These are phyloP conservation scores for Parauchenoglanis ngamensis DNA, from an alignment of 2,797 vertebrate genomes.

Conservation along the genomic window DNA sequence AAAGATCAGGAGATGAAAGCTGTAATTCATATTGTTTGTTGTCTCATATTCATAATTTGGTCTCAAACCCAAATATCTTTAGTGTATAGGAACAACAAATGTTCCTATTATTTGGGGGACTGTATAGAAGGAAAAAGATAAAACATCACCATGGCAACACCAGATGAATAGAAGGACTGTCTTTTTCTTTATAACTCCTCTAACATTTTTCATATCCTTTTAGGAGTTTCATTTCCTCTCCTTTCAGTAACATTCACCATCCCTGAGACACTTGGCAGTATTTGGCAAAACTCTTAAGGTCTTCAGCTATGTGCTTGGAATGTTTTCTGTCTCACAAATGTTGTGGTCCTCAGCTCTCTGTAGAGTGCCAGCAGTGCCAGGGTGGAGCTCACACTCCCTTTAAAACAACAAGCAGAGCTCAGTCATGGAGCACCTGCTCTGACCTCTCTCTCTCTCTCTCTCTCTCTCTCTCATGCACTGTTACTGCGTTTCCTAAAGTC, in stretches of 20 bases:
- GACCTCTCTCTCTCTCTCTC: not conserved
- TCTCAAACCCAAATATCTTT: not conserved
- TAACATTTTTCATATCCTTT: slow-evolving; percentile 22
- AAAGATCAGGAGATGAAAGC: no score
- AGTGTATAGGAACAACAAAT: not conserved
- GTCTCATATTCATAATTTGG: not conserved
- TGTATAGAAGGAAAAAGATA: not conserved
- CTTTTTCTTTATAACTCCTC: not conserved
- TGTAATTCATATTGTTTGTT: no score
- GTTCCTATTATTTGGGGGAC: not conserved
- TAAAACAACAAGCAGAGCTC: slow-evolving; percentile 28
- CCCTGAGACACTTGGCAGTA: not conserved
- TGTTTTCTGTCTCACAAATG: not conserved
- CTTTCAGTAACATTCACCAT: not conserved
- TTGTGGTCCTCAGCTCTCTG: not conserved
- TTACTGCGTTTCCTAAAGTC: not conserved
- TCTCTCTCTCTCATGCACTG: not conserved
- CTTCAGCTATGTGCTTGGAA: slow-evolving; percentile 8
- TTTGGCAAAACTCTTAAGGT: slow-evolving; percentile 8
- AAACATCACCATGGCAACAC: not conserved
- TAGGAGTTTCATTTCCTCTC: slow-evolving; percentile 5
- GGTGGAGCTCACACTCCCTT: slow-evolving; percentile 26
- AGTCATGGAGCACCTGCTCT: slow-evolving; percentile 17
- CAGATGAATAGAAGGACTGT: not conserved
- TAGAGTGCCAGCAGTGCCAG: not conserved